These are phyloP conservation scores for Trissolcus basalis DNA, from an alignment of 1,140 invertebrate species.

Conservation along the genomic window DNA sequence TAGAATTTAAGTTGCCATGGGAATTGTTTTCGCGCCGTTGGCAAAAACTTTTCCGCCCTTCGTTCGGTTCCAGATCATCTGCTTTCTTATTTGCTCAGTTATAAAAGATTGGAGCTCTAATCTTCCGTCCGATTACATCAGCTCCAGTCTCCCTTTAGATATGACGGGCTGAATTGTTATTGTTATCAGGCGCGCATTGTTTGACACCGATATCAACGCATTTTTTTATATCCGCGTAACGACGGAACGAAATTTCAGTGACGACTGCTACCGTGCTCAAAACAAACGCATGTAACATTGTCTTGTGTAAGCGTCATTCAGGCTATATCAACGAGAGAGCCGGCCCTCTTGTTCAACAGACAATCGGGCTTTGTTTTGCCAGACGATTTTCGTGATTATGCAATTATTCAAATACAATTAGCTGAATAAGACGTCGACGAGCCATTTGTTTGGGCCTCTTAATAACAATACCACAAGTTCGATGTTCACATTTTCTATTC, in stretches of 20 bases:
- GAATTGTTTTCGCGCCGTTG: neutral
- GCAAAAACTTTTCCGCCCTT: neutral
- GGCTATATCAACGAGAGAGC: conserved; percentile 2
- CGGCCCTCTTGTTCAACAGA: conserved; percentile 13
- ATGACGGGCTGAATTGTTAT: neutral
- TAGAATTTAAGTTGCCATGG: neutral
- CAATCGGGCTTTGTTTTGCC: conserved; percentile 24
- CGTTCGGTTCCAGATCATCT: neutral
- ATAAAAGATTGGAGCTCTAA: conserved; percentile 18
- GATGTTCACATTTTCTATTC: conserved; percentile 14
- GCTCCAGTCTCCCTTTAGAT: conserved; percentile 5
- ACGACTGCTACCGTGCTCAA: neutral
- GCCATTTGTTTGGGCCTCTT: conserved; percentile 9
- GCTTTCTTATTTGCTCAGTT: conserved; percentile 26
- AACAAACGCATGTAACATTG: conserved; percentile 5
- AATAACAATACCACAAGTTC: conserved; percentile 16
- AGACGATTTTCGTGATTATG: conserved; percentile 22
- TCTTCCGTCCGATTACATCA: conserved; percentile 19
- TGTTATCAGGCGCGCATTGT: neutral
- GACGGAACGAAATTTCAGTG: neutral
- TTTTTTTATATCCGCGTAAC: neutral
- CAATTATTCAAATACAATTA: conserved; percentile 24
- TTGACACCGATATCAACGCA: neutral
- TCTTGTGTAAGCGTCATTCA: conserved; percentile 5
- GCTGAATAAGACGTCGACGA: conserved; percentile 11